Base-by-base conservation (phyloP, 2,113 vertebrate genomes). In the Dipodomys ordii region DNA sequence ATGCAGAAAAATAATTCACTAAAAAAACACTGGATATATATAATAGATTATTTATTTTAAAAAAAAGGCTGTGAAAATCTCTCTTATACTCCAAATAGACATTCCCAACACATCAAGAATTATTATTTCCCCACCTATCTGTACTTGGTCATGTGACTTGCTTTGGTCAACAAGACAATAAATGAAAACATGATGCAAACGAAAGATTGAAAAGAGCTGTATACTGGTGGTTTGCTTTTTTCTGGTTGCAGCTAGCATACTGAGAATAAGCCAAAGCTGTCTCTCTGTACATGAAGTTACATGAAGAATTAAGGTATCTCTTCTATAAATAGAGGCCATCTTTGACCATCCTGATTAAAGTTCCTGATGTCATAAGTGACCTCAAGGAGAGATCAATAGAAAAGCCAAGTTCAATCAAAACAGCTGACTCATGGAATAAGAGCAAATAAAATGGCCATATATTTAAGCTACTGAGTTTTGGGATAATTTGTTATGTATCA, bases 381-480 rank as follows among this genome's bases (percentile, higher is more conserved):
- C 27, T 18, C 25, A 18, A 49, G 3, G 11, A 28, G 46, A 77
- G 60, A 44, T 23, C 22, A 46, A 23, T 7, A 81, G 32, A 85
- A 82, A 35, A 32, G n/a, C 46, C 49, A 28, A 92, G 27, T 2
- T 30, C 79, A 67, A 62, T 30, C 79, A 67, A 62, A 87, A 71
- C 0, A 13, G 27, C 16, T 82, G 83, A 73, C 10, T 72, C 49
- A 68, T 22, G 78, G 69, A 68, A 71, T 35, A 77, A 80, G 74
- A 85, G 35, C 30, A 53, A 94, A 90, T 13, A 71, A 60, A 71
- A 92, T 19, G 13, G 28, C 39, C 28, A 86, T 57, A n/a, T 30
- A 53, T 95, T 92, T 73, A 90, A 93, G 57, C 12, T 27, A 82
- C n/a, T 22, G 10, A 32, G 35, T 72, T 81, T 74, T 32, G 9